phyloP scores from a whole-genome alignment of 2,113 vertebrate genomes.

The Morone saxatilis region DNA sequence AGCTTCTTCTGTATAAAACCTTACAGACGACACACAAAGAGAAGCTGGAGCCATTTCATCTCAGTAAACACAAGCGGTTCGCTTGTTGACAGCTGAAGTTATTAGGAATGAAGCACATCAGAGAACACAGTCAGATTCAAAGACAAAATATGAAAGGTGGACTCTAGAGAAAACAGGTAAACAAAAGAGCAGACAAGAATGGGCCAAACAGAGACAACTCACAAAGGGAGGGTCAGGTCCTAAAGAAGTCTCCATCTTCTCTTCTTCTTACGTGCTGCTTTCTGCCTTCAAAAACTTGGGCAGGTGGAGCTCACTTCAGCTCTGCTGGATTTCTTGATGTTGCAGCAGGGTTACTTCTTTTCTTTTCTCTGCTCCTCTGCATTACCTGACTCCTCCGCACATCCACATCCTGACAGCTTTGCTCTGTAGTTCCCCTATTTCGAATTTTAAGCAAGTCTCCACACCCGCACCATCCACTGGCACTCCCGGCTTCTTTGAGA shows the following conservation, averaged over 20 bases:
- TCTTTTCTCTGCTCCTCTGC: slow-evolving; percentile 22
- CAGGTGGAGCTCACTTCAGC: slow-evolving; percentile 39
- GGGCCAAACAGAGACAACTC: neutral
- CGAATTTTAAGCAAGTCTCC: slow-evolving; percentile 54
- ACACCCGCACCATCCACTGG: neutral
- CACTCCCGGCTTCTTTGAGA: slow-evolving; percentile 27
- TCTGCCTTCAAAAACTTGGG: slow-evolving; percentile 7
- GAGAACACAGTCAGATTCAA: neutral
- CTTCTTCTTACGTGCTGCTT: neutral
- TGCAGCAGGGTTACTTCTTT: slow-evolving; percentile 48
- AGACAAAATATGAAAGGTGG: neutral
- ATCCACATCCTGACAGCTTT: slow-evolving; percentile 44
- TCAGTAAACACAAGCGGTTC: neutral
- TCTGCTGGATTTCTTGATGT: slow-evolving; percentile 53
- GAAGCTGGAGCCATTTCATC: neutral
- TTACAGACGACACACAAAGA: neutral
- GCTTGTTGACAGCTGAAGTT: neutral
- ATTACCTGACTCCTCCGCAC: slow-evolving; percentile 56
- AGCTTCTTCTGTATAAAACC: neutral
- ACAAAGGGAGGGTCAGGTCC: neutral
- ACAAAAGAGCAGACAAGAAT: neutral
- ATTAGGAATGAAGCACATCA: neutral
- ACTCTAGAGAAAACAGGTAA: neutral
- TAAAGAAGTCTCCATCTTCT: neutral
- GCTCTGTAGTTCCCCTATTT: slow-evolving; percentile 46